Evolutionary conservation across 2,888 invertebrate genomes (phyloP).

Genomic region (Xestobium rufovillosum): DNA sequence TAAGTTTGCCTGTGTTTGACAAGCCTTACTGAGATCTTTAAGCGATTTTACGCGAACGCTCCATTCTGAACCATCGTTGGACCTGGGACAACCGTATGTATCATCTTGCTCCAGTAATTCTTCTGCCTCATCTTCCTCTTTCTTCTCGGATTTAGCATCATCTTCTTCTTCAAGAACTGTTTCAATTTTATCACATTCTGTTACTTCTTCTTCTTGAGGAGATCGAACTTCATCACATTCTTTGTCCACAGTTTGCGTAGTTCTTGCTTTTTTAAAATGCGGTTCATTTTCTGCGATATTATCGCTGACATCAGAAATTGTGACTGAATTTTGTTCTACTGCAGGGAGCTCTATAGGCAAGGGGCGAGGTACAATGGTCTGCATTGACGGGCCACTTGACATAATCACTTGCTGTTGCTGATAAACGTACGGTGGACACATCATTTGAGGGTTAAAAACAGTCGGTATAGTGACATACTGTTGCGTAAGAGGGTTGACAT

Average conservation of each 20-base stretch:
- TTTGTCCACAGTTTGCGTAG: constrained; percentile 7
- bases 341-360: constrained; percentile 2
- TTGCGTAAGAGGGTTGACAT: constrained; percentile 47
- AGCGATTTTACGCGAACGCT: constrained; percentile 28
- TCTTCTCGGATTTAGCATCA: constrained; percentile 30
- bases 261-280: constrained; percentile 7
- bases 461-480: constrained; percentile 48
- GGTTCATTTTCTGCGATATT: no score
- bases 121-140: constrained; percentile 37
- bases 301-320: neutral
- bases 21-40: constrained; percentile 41
- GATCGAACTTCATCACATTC: constrained; percentile 5
- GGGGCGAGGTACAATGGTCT: constrained; percentile 16
- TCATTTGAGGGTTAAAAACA: constrained; percentile 46
- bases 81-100: constrained; percentile 19
- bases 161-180: constrained; percentile 10
- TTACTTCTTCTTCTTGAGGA: constrained; percentile 7
- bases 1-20: constrained; percentile 34
- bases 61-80: constrained; percentile 16
- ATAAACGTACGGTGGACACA: constrained; percentile 48
- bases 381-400: constrained; percentile 34
- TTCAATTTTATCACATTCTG: constrained; percentile 5
- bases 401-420: constrained; percentile 51
- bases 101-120: constrained; percentile 21
- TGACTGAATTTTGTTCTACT: neutral